Evolutionary conservation across 2,888 invertebrate species (phyloP).

Genomic region (Cyclophora punctaria): DNA sequence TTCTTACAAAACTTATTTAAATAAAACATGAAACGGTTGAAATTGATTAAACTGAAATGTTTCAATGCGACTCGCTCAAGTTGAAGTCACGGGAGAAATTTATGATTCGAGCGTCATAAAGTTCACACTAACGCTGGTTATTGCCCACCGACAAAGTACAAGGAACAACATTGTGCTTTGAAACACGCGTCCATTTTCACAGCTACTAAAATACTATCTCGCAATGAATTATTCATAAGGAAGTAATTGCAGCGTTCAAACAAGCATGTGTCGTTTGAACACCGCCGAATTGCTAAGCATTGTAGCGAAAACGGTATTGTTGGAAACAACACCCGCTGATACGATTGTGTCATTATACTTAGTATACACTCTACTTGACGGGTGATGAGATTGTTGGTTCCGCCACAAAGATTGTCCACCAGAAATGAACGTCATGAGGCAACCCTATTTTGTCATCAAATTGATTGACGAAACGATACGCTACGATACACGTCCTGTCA

Average conservation of each 20-base stretch:
- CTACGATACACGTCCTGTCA: too few relatives aligned
- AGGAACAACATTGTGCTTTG: slow-evolving; percentile 6
- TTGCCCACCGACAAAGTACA: slow-evolving; percentile 2
- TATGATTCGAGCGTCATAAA: slow-evolving; percentile 10
- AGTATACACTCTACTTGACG: slow-evolving; percentile 4
- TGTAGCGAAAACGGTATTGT: slow-evolving; percentile 18
- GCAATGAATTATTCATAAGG: slow-evolving; percentile 24
- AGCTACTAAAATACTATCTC: slow-evolving; percentile 12
- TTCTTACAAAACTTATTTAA: too few relatives aligned
- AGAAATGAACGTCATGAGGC: slow-evolving; percentile 1
- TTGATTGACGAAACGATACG: slow-evolving; percentile 2
- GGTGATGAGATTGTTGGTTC: slow-evolving; percentile 8
- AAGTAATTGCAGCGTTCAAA: slow-evolving; percentile 27
- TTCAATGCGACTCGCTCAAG: not conserved
- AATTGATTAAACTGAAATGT: too few relatives aligned
- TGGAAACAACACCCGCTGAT: slow-evolving; percentile 20
- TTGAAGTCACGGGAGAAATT: slow-evolving; percentile 3
- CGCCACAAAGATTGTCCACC: slow-evolving; percentile 5
- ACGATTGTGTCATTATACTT: slow-evolving; percentile 15
- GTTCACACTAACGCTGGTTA: slow-evolving; percentile 4
- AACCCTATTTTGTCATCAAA: slow-evolving; percentile 4
- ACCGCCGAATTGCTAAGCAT: slow-evolving; percentile 29
- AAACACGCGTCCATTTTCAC: slow-evolving; percentile 14
- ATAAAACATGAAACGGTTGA: too few relatives aligned
- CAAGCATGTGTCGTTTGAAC: slow-evolving; percentile 26